Conservation (phyloP, 2,797 vertebrate species). For the Phalloptychus januarius region DNA sequence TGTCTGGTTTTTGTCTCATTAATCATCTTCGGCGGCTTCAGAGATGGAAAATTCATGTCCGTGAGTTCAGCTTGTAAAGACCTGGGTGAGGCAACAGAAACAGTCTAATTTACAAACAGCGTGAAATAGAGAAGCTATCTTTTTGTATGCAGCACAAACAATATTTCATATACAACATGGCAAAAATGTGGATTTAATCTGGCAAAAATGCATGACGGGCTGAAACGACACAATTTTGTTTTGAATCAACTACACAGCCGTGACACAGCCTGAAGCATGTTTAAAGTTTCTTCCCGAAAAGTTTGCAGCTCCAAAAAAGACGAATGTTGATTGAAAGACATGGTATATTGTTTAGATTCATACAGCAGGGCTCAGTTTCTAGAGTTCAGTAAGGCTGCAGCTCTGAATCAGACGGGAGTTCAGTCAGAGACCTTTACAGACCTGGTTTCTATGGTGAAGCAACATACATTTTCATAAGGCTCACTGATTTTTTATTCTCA, state of each 20-base stretch:
- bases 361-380: constrained; percentile 7
- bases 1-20: constrained; percentile 2
- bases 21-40: constrained; percentile 18
- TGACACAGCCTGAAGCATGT: neutral
- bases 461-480: constrained; percentile 16
- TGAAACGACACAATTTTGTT: neutral
- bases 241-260: neutral
- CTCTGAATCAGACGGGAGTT: neutral
- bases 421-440: constrained; percentile 17
- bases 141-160: neutral
- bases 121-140: constrained; percentile 6
- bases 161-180: neutral
- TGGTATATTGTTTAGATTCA: neutral
- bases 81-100: constrained; percentile 2
- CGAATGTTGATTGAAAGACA: neutral
- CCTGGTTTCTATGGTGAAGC: constrained; percentile 24
- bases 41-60: constrained; percentile 1
- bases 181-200: neutral
- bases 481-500: neutral
- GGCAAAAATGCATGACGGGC: neutral
- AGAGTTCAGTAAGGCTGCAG: neutral
- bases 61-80: constrained; percentile 12
- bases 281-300: neutral
- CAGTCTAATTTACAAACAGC: neutral
- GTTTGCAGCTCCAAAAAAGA: neutral